Evolutionary conservation across 2,888 invertebrate species (phyloP).

Genomic region (Megamerina dolium): DNA sequence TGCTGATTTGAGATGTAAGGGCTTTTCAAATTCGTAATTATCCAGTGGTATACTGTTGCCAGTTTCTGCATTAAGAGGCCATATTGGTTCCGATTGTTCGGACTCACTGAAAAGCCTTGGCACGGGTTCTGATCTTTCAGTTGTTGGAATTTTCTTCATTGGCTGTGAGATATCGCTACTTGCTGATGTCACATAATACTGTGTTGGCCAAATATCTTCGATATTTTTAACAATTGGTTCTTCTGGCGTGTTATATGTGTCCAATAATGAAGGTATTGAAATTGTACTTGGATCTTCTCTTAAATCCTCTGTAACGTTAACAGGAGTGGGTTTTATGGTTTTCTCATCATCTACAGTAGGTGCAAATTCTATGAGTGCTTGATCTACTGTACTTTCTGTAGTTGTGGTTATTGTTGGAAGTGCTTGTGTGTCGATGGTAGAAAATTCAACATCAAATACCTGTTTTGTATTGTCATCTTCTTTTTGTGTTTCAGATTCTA

Average conservation of each 20-base stretch:
- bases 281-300: slow-evolving; percentile 8
- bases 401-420: slow-evolving; percentile 27
- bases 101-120: slow-evolving; percentile 11
- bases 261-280: too few species aligned
- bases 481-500: slow-evolving; percentile 20
- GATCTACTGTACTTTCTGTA: slow-evolving; percentile 28
- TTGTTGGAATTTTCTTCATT: slow-evolving; percentile 23
- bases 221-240: slow-evolving; percentile 39
- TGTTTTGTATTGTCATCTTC: slow-evolving; percentile 24
- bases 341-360: slow-evolving; percentile 43
- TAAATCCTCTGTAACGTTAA: slow-evolving; percentile 32
- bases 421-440: slow-evolving; percentile 27
- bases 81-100: slow-evolving; percentile 32
- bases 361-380: slow-evolving; percentile 49
- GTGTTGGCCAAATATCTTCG: slow-evolving; percentile 45
- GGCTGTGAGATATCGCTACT: slow-evolving; percentile 42
- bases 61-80: slow-evolving; percentile 42
- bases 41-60: slow-evolving; percentile 38
- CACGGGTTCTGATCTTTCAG: slow-evolving; percentile 13
- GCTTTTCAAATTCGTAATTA: slow-evolving; percentile 37
- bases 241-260: too few species aligned
- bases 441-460: slow-evolving; percentile 49
- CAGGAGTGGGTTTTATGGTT: slow-evolving; percentile 32
- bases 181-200: slow-evolving; percentile 40
- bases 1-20: too few species aligned